Percentiles rank a stretch among this genome's conserved stretches.
phyloP scores from a whole-genome alignment of 2,888 invertebrate species.

The Operophtera brumata region DNA sequence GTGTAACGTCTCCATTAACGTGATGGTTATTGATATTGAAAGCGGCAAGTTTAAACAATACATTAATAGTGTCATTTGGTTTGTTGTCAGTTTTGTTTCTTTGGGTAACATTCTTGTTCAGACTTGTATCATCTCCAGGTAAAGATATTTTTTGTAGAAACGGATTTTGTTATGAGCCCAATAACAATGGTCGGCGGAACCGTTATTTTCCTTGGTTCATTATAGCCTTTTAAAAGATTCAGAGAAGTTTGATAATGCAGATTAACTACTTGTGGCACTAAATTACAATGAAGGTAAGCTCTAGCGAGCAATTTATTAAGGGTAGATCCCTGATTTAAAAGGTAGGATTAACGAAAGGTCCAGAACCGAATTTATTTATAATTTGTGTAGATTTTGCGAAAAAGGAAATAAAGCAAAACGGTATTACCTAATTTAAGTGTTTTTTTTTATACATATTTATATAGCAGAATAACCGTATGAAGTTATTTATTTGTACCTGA shows the following conservation, averaged over 20 bases:
- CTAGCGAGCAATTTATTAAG: constrained; percentile 11
- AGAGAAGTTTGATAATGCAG: constrained; percentile 12
- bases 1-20: background rate
- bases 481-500: too few relatives aligned
- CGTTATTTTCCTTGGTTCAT: constrained; percentile 7
- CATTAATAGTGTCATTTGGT: constrained; percentile 1
- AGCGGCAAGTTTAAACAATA: constrained; percentile 1
- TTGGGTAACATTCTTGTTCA: constrained; percentile 19
- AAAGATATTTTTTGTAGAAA: constrained; percentile 15
- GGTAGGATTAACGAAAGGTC: constrained; percentile 1
- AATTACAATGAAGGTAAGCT: constrained; percentile 16
- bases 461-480: too few relatives aligned
- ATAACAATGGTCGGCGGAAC: constrained; percentile 21
- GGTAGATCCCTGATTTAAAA: constrained; percentile 2
- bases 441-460: too few relatives aligned
- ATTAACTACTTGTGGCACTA: constrained; percentile 16
- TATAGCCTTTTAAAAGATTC: constrained; percentile 13
- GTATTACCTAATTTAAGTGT: background rate
- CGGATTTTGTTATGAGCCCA: constrained; percentile 17
- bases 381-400: background rate
- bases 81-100: constrained; percentile 4
- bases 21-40: background rate
- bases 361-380: background rate
- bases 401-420: too few relatives aligned
- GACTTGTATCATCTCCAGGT: constrained; percentile 27